Evolutionary conservation across 2,888 invertebrate genomes (phyloP), one percentile per base, ranked within the genome.

Genomic region (Uropetala carovei): DNA sequence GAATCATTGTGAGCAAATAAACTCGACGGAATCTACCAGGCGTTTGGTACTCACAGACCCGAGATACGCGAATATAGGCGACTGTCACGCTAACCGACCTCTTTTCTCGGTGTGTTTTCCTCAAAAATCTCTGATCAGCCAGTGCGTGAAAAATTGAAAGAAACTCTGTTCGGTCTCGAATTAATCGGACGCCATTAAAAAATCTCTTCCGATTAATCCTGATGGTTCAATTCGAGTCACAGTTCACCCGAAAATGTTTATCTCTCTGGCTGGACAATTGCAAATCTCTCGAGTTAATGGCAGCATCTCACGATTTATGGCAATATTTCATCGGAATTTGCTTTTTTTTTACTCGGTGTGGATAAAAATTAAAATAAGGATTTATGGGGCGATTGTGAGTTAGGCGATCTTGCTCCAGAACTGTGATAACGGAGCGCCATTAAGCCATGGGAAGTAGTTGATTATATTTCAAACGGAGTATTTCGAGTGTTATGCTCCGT

Each of bases 251-350:
- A 43, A 64, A 64, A 89, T 16, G 64, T 64, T 89, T 89, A 64
- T 89, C 89, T 89, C 43, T 27, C 9, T 60, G 30, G 18, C 16
- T 7, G 11, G 86, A 64, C 16, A 30, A 64, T 30, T 60, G 30
- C 11, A 89, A 64, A n/a, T n/a, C 18, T 43, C 43, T 27, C 64
- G 60, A 64, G 64, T 64, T 89, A 64, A 89, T 89, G 89, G 64
- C 68, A 64, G 18, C 89, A 43, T 89, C 64, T 18, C 89, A 89
- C 89, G 89, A 64, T 89, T 89, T 89, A 89, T 43, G 89, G 64
- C 89, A 43, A 89, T 89, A 89, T 89, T 89, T 89, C 89, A 89
- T 14, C 11, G 14, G n/a, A 43, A 89, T 89, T 64, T 30, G 89
- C 89, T 43, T 89, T 64, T 56, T 68, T 56, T 75, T 75, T 75